Evolutionary conservation across 2,888 invertebrate species (phyloP), one percentile per base, ranked within the genome.

Genomic region (Polydrusus cervinus): DNA sequence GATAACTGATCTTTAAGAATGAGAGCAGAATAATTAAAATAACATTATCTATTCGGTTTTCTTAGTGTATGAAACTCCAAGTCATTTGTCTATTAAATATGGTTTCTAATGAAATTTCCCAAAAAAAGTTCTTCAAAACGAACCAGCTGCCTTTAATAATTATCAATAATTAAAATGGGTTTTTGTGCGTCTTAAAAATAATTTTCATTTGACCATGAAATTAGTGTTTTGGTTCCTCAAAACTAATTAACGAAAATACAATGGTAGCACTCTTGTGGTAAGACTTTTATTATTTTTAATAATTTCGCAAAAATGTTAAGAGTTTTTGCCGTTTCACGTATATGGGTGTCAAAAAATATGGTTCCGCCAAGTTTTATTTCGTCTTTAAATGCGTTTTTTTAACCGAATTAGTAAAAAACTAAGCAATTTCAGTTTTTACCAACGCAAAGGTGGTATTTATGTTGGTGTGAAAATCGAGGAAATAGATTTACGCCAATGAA

Each of bases 171-270:
- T 75, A 75, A 72, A 71, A 64, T 66, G 47, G 14, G 71, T 75
- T 78, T 77, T 87, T 87, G 87, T 85, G 85, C 85, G 85, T 84
- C 85, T 83, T 67, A 61, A 71, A 79, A 81, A 78, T 81, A 80
- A 80, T 80, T 80, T 74, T 72, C 74, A 73, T 78, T 78, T 81
- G 81, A 79, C 81, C 81, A 79, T 81, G 81, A 81, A 81, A 80
- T 80, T 81, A 76, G 77, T 77, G 79, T 80, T 80, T 68, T 74
- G 78, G 76, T 80, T 78, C 78, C 77, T 78, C 77, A 75, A 77
- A 79, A 79, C 76, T 80, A 76, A 80, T 76, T 78, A 77, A 72
- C 34, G 20, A 38, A 71, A 64, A 66, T 57, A 45, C 43, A 66
- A 66, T 40, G 57, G 49, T 53, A 47, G 30, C 68, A 43, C 64